Evolutionary conservation across 1,140 invertebrate species (phyloP).

Genomic region (Scaptomyza graminum): DNA sequence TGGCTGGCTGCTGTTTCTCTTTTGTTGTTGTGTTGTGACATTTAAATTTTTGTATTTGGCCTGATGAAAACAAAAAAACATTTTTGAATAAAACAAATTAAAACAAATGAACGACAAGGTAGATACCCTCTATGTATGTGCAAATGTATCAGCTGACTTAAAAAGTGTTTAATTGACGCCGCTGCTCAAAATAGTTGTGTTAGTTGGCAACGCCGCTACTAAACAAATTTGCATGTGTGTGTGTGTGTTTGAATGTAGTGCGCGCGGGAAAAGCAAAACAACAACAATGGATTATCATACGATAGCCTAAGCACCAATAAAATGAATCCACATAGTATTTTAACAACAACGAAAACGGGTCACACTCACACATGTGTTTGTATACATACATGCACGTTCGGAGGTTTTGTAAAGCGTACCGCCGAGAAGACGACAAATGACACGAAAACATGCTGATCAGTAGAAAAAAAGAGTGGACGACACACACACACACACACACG

Average conservation of each 20-base stretch:
- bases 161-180: too few species aligned
- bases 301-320: constrained; percentile 80
- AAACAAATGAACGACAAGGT: too few species aligned
- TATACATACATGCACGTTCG: neutral
- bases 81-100: constrained; percentile 1
- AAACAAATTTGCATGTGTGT: constrained; percentile 29
- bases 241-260: constrained; percentile 1
- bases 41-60: constrained; percentile 54
- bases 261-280: constrained; percentile 65
- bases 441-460: constrained; percentile 40
- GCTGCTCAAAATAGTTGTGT: neutral
- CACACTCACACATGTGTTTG: constrained; percentile 28
- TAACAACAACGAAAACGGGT: constrained; percentile 18
- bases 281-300: constrained; percentile 73
- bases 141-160: too few species aligned
- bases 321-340: constrained; percentile 74
- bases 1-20: constrained; percentile 55
- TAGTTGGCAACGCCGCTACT: constrained; percentile 47
- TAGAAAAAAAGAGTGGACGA: constrained; percentile 40
- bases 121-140: too few species aligned
- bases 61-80: constrained; percentile 4
- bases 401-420: constrained; percentile 36
- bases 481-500: constrained; percentile 7
- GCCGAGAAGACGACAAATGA: constrained; percentile 18
- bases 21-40: constrained; percentile 78